Conservation (phyloP, 2,797 vertebrate species). For the Anabas testudineus region DNA sequence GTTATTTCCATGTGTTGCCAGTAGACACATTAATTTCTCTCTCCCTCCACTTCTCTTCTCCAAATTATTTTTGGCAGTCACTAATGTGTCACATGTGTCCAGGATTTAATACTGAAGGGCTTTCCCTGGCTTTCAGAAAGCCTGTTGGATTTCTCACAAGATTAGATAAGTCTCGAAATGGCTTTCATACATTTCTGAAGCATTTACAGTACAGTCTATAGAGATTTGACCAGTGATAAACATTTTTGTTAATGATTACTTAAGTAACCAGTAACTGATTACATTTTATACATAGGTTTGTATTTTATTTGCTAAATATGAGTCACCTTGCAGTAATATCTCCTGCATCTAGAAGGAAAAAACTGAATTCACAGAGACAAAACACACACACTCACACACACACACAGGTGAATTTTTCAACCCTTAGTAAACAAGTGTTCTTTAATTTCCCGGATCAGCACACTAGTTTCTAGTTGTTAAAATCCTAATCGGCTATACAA, state of each 20-base stretch:
- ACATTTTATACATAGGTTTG: neutral
- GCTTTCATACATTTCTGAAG: conserved; percentile 23
- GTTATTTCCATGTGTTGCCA: conserved; percentile 14
- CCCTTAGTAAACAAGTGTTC: neutral
- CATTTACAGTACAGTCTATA: neutral
- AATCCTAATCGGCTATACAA: neutral
- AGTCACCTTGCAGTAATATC: neutral
- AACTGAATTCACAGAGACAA: neutral
- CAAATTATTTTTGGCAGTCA: conserved; percentile 42
- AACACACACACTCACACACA: too few species aligned
- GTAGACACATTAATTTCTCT: neutral
- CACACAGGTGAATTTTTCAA: neutral
- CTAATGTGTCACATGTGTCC: conserved; percentile 39
- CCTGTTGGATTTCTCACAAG: conserved; percentile 33
- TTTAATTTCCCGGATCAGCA: neutral
- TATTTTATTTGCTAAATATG: neutral
- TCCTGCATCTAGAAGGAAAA: neutral
- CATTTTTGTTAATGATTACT: neutral
- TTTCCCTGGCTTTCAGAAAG: conserved; percentile 41
- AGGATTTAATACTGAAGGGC: conserved; percentile 21
- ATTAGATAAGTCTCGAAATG: too few species aligned
- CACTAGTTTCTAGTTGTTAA: neutral
- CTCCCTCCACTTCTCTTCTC: conserved; percentile 14
- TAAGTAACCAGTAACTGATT: neutral
- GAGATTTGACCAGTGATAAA: neutral